Evolutionary conservation across 2,113 vertebrate species (phyloP).

Genomic region (Petroica traversi): DNA sequence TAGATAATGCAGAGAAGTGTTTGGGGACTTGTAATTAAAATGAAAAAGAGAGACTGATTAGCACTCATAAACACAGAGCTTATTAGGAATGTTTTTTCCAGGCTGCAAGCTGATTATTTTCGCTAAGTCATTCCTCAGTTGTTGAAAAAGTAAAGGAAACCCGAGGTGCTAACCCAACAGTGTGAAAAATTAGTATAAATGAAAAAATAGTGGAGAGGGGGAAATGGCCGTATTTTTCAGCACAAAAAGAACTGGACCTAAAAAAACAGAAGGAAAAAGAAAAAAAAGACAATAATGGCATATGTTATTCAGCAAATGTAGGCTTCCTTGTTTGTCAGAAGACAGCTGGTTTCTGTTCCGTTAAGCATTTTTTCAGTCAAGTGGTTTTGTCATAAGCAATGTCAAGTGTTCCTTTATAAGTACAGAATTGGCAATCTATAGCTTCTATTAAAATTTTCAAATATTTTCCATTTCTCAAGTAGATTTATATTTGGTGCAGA

Average conservation of each 20-base stretch:
- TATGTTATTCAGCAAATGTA: neutral
- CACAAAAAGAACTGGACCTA: neutral
- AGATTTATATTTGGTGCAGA: neutral
- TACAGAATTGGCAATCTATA: conserved; percentile 6
- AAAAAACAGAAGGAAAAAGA: neutral
- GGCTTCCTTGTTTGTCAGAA: conserved; percentile 4
- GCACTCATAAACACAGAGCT: neutral
- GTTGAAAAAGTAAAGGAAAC: neutral
- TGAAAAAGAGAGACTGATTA: neutral
- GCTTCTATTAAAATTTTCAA: neutral
- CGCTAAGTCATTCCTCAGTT: neutral
- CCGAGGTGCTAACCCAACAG: neutral
- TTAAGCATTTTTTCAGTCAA: neutral
- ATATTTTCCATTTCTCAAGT: neutral
- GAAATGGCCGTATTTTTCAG: neutral
- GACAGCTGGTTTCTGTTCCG: neutral
- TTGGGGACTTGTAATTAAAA: neutral
- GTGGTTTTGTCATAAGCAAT: neutral
- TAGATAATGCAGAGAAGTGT: neutral
- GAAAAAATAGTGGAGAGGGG: neutral
- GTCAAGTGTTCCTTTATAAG: conserved; percentile 17
- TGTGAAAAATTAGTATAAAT: neutral
- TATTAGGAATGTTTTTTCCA: neutral
- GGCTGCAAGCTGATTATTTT: neutral
- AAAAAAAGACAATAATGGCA: neutral